Evolutionary conservation across 2,888 invertebrate species (phyloP), one percentile per base, ranked within the genome.

Genomic region (Orchesellides sinensis): DNA sequence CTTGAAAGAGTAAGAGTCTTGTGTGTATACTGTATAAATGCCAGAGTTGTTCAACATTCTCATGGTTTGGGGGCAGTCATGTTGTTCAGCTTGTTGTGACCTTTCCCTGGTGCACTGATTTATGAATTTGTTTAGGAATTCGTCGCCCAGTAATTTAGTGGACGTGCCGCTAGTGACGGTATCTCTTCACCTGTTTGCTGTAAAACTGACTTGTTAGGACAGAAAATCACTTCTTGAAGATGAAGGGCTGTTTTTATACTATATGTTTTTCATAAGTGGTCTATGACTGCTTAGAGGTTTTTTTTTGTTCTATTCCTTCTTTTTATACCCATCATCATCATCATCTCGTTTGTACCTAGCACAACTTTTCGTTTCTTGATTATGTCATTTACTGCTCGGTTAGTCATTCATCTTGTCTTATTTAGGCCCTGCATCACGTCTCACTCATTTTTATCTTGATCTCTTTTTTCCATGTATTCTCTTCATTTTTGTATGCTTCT

Each of bases 101-200:
- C 87, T 85, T 87, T 85, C 84, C 83, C 61, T 56, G 21, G 72
- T 83, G 79, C 74, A 84, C 86, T 87, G 87, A 87, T 87, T 87
- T 87, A 87, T 87, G 87, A 87, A 87, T 86, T 86, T 87, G 86
- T 84, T 86, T 86, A 87, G 86, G 87, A 87, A 87, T 87, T 87
- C 87, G 87, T 87, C 87, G 86, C 87, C 87, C 86, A 87, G 85
- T 87, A 87, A 87, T 86, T 87, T 86, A 81, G 86, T 84, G 85
- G 87, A 87, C 84, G 87, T 87, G 87, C 87, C 87, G 87, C 84
- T 45, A 86, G 81, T 85, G 84, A 87, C 86, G 83, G 82, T 86
- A 83, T 75, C 78, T 80, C 70, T 75, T 83, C 84, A 85, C 85
- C 85, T 84, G 85, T 54, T 32, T 27, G 52, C 27, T 23, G 19